These are phyloP conservation scores for Amphiprion percula DNA, from an alignment of 2,113 vertebrate species.

Conservation along the genomic window DNA sequence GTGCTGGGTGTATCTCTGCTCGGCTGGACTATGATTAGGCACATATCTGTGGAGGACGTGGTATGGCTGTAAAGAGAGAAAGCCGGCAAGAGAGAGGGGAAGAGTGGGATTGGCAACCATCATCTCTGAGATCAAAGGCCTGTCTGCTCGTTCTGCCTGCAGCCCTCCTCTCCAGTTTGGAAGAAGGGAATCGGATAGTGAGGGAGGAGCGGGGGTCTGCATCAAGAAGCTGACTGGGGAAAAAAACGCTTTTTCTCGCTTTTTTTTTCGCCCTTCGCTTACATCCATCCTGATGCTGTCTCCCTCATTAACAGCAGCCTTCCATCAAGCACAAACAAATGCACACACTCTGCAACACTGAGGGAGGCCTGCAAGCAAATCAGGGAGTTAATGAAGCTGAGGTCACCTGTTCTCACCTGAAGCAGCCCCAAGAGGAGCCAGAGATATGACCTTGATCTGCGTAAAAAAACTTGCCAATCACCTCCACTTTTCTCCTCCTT, in stretches of 20 bases:
- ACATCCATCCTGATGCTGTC: conserved; percentile 31
- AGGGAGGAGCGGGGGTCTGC: conserved; percentile 30
- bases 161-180: conserved; percentile 63
- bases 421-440: conserved; percentile 15
- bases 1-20: conserved; percentile 31
- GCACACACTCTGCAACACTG: conserved; percentile 12
- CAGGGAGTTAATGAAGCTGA: conserved; percentile 53
- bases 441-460: conserved; percentile 53
- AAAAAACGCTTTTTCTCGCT: conserved; percentile 52
- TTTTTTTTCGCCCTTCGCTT: conserved; percentile 39
- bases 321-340: conserved; percentile 35
- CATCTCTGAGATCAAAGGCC: conserved; percentile 77
- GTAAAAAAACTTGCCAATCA: conserved; percentile 31
- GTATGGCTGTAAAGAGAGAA: conserved; percentile 32
- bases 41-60: conserved; percentile 47
- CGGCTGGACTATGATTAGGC: conserved; percentile 43
- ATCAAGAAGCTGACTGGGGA: conserved; percentile 28
- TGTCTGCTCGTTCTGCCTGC: conserved; percentile 66
- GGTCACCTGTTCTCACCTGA: conserved; percentile 40
- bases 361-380: conserved; percentile 20
- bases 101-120: conserved; percentile 64
- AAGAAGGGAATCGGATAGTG: conserved; percentile 42
- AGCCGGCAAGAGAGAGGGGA: not conserved
- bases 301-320: conserved; percentile 53
- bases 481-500: conserved; percentile 20